These are phyloP conservation scores for Daptonema setosum DNA, from an alignment of 2,888 invertebrate genomes.

Conservation along the genomic window DNA sequence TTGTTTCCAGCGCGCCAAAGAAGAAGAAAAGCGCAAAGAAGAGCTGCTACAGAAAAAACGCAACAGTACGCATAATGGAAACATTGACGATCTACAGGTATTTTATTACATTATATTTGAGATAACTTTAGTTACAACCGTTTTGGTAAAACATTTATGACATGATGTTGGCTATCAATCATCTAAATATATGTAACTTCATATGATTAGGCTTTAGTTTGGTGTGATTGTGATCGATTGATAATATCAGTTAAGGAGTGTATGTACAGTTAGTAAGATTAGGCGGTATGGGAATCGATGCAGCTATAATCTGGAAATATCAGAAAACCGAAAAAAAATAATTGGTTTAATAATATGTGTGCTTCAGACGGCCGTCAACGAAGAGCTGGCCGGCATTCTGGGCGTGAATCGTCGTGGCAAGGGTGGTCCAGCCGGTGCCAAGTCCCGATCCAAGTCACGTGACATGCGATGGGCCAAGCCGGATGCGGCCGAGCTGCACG, in stretches of 20 bases:
- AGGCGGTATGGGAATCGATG: too few relatives aligned
- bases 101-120: background rate
- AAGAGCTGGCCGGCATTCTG: constrained; percentile 2
- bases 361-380: constrained; percentile 7
- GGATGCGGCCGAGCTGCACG: background rate
- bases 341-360: background rate
- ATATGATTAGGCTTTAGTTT: too few relatives aligned
- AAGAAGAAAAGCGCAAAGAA: background rate
- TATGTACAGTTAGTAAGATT: too few relatives aligned
- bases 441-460: too few relatives aligned
- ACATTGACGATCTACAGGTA: background rate
- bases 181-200: too few relatives aligned
- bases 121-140: too few relatives aligned
- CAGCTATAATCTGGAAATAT: too few relatives aligned
- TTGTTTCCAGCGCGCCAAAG: background rate
- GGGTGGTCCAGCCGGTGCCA: background rate
- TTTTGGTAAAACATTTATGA: too few relatives aligned
- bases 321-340: background rate
- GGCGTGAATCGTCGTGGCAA: too few relatives aligned
- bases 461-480: background rate
- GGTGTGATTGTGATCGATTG: too few relatives aligned
- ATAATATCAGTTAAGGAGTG: too few relatives aligned
- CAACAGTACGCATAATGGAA: background rate
- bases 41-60: background rate
- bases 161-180: too few relatives aligned